phyloP scores from a whole-genome alignment of 53 echinoderm and acorn worm genomes.

The Henricia sp. region DNA sequence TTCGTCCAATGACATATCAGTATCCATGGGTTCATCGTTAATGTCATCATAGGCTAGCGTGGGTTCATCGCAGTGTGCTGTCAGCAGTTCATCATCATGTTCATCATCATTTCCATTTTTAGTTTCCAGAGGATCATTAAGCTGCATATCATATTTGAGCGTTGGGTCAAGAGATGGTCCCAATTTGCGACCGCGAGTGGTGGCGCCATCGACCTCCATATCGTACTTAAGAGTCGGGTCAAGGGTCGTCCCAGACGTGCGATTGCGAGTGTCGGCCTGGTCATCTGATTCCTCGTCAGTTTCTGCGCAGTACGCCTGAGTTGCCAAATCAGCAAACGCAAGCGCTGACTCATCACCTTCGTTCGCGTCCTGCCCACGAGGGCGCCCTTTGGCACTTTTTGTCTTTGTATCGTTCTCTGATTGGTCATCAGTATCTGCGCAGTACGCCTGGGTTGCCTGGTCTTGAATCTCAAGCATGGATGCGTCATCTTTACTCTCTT shows the following conservation, averaged over 20 bases:
- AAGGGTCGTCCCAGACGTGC: not conserved
- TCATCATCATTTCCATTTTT: too few species aligned
- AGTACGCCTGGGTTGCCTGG: conserved; percentile 25
- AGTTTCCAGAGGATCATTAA: too few species aligned
- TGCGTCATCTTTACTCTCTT: not conserved
- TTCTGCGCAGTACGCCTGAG: not conserved
- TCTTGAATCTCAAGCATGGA: not conserved
- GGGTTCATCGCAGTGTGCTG: not conserved
- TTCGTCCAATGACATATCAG: conserved; percentile 26
- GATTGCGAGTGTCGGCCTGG: not conserved
- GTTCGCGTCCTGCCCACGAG: too few species aligned
- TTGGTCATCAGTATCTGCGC: conserved; percentile 4
- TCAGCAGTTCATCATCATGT: not conserved
- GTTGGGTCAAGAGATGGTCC: too few species aligned
- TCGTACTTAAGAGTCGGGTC: conserved; percentile 42
- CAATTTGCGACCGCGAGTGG: too few species aligned
- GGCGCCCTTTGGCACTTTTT: not conserved
- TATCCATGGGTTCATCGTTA: conserved; percentile 24
- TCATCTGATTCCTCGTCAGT: conserved; percentile 13
- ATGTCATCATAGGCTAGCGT: conserved; percentile 21
- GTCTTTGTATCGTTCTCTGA: not conserved
- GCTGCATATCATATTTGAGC: conserved; percentile 30
- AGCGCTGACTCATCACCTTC: too few species aligned
- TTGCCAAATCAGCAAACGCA: too few species aligned
- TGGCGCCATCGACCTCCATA: conserved; percentile 29